A percentile compares a stretch with the other conserved stretches of the same genome.
Evolutionary conservation across 1,140 invertebrate species (phyloP).

Genomic region (Scaptomyza pallida): DNA sequence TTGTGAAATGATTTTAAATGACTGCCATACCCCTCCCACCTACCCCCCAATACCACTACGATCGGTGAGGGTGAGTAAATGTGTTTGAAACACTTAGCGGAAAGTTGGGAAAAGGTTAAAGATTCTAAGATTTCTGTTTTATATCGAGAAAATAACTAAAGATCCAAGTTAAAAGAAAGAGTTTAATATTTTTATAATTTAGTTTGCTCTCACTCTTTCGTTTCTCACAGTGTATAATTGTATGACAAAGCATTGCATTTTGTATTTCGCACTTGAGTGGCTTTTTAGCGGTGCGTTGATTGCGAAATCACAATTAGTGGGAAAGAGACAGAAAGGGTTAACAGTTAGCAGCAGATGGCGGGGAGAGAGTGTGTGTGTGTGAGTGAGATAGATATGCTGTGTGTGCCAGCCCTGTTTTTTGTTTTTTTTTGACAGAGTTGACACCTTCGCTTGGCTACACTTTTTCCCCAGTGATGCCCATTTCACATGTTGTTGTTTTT

Average conservation of each 20-base stretch:
- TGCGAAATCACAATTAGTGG: background rate
- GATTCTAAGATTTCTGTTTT: too few relatives aligned
- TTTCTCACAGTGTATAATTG: background rate
- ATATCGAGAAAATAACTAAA: too few relatives aligned
- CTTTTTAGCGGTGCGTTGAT: constrained; percentile 13
- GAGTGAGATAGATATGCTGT: too few relatives aligned
- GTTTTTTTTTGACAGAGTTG: constrained; percentile 31
- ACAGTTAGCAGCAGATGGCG: background rate
- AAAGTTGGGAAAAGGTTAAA: too few relatives aligned
- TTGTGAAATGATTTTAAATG: constrained; percentile 80
- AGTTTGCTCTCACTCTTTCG: too few relatives aligned
- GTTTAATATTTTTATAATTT: too few relatives aligned
- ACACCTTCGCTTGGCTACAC: constrained; percentile 48
- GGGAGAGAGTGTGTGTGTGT: too few relatives aligned
- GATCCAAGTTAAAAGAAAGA: too few relatives aligned
- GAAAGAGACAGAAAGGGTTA: background rate
- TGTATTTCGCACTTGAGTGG: constrained; percentile 50
- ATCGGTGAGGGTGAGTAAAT: too few relatives aligned
- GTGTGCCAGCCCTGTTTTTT: background rate
- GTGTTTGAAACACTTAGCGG: too few relatives aligned
- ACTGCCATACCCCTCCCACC: background rate
- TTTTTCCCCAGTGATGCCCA: constrained; percentile 32
- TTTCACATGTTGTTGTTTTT: constrained; percentile 15
- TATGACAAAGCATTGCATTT: constrained; percentile 29
- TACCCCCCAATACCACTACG: too few relatives aligned